Percentiles rank a stretch among this genome's conserved stretches.
Conservation (phyloP, 2,888 invertebrate genomes). For the Ochropacha duplaris region DNA sequence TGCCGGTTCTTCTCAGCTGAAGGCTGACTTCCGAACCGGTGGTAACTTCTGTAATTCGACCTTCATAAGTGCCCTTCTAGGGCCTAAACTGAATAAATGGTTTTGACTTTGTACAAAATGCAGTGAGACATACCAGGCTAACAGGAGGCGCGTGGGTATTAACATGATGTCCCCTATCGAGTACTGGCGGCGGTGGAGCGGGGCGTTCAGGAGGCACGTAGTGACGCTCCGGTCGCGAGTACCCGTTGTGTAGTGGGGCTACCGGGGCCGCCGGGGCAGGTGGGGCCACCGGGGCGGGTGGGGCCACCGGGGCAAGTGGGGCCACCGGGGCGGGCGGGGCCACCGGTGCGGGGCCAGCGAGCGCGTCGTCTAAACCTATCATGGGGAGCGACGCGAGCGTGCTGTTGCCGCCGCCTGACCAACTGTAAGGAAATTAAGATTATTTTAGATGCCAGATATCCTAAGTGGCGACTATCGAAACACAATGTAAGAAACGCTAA, state of each 20-base stretch:
- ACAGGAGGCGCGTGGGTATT: constrained; percentile 7
- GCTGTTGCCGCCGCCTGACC: constrained; percentile 86
- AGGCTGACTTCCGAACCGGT: no score
- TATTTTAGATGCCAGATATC: neutral
- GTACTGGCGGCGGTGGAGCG: constrained; percentile 10
- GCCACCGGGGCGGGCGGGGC: constrained; percentile 24
- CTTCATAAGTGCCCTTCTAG: no score
- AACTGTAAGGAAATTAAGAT: constrained; percentile 61
- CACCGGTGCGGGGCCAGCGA: constrained; percentile 34
- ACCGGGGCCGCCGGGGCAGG: constrained; percentile 7
- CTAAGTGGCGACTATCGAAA: no score
- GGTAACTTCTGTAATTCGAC: no score
- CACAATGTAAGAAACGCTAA: no score
- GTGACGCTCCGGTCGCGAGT: constrained; percentile 8
- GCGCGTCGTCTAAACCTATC: constrained; percentile 86
- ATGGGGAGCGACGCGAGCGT: constrained; percentile 89
- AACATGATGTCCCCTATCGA: neutral
- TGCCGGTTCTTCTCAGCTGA: no score
- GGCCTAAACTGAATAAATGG: no score
- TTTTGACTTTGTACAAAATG: neutral
- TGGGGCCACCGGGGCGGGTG: constrained; percentile 8
- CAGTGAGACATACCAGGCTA: constrained; percentile 8
- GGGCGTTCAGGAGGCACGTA: constrained; percentile 13
- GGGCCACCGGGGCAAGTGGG: constrained; percentile 13
- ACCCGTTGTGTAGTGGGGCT: constrained; percentile 8